Base-by-base conservation (phyloP, 2,888 invertebrate species). In the Tenthredo mesomela region DNA sequence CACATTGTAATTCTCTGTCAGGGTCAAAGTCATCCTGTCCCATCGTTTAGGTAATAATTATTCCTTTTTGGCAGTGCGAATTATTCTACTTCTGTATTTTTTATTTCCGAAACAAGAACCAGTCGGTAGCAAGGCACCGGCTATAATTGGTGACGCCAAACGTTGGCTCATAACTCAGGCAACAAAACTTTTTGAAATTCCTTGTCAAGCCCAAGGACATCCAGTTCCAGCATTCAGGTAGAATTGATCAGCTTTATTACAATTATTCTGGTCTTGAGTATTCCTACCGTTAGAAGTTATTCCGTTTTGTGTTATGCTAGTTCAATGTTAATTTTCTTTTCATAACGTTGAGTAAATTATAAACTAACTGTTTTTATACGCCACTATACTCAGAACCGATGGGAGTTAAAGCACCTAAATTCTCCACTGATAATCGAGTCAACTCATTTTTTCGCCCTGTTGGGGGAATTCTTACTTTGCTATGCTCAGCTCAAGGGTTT, bases 151-250 rank as follows among this genome's bases (percentile, higher is more conserved):
- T 84, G 93, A 93, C 85, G 91, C 89, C 7, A 93, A 92, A 87
- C 90, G 93, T 86, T 93, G 93, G 91, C 89, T 92, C 86, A 91
- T 89, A 89, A 89, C 91, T 86, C 87, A 89, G 84, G 90, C 89
- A 88, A 86, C 86, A 40, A 86, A 86, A 85, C 90, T 94, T 91
- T 95, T 96, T 91, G 95, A 95, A 88, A 93, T 97, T 91, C 94
- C 95, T 89, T 96, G 96, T 92, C 96, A 96, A 93, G 96, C 96
- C 78, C 96, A 96, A 93, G 95, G 95, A 89, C 95, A 95, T 92
- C 96, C 96, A 87, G 94, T 96, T 91, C 96, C 96, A 87, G 93
- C 94, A 91, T 96, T 96, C 95, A 96, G 96, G 96, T 96, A 95
- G 94, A 95, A 94, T 54, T 54, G n/a, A 54, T 87, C 83, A 88